Evolutionary conservation across 2,797 vertebrate species (phyloP).

Genomic region (Apogon talboti): DNA sequence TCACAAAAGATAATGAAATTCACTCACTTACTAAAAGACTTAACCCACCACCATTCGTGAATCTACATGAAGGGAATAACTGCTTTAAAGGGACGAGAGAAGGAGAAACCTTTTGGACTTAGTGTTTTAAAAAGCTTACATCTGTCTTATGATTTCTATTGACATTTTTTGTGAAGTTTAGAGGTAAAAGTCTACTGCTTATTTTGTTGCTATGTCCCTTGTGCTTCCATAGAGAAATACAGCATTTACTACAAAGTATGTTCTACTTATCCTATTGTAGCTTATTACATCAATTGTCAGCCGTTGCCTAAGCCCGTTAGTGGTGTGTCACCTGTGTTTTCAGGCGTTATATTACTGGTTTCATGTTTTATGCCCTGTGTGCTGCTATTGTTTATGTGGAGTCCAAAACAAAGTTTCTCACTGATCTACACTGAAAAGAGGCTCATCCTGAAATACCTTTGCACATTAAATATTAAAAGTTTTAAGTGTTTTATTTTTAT

Average conservation of each 20-base stretch:
- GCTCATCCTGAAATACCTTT: too few relatives aligned
- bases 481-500: too few relatives aligned
- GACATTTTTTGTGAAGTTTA: not conserved
- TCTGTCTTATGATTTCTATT: too few relatives aligned
- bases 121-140: not conserved
- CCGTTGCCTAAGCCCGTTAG: not conserved
- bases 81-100: not conserved
- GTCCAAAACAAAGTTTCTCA: too few relatives aligned
- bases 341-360: too few relatives aligned
- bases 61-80: not conserved
- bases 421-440: too few relatives aligned
- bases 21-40: not conserved
- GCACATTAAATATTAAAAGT: too few relatives aligned
- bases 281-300: not conserved
- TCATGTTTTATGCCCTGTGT: too few relatives aligned
- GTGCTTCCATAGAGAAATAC: not conserved
- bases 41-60: not conserved
- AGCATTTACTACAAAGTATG: not conserved
- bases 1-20: conserved; percentile 10
- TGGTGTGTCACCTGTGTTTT: not conserved
- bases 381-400: too few relatives aligned
- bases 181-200: not conserved
- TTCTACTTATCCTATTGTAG: not conserved
- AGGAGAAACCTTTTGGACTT: not conserved
- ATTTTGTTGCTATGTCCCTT: not conserved